phyloP scores from a whole-genome alignment of 2,888 invertebrate genomes.

The Ormia ochracea region DNA sequence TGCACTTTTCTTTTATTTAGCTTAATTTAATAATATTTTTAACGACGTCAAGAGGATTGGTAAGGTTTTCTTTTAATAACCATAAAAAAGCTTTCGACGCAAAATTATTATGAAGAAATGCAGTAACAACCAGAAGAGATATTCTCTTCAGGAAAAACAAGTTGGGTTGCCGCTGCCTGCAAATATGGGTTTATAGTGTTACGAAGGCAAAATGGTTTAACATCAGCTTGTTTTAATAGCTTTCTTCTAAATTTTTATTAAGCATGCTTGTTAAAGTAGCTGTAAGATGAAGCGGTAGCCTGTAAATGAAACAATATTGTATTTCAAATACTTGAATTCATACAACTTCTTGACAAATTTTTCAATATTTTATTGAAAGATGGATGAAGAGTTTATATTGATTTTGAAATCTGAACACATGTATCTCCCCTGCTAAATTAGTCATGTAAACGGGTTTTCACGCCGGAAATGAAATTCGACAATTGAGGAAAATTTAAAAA shows the following conservation, averaged over 20 bases:
- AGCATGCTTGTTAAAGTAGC: not conserved
- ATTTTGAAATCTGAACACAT: too few relatives aligned
- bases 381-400: too few relatives aligned
- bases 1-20: not conserved
- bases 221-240: conserved; percentile 17
- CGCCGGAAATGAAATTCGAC: too few relatives aligned
- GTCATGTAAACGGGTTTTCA: too few relatives aligned
- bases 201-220: conserved; percentile 28
- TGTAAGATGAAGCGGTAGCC: too few relatives aligned
- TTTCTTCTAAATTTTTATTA: not conserved
- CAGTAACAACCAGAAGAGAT: not conserved
- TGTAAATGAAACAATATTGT: too few relatives aligned
- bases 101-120: conserved; percentile 10
- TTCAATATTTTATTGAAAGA: too few relatives aligned
- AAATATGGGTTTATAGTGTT: conserved; percentile 62
- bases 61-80: not conserved
- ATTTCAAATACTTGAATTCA: too few relatives aligned
- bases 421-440: too few relatives aligned
- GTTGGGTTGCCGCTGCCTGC: conserved; percentile 37
- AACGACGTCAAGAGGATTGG: not conserved
- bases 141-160: conserved; percentile 58
- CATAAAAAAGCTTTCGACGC: conserved; percentile 5
- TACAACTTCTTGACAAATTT: too few relatives aligned
- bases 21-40: not conserved
- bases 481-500: too few relatives aligned